phyloP scores from a whole-genome alignment of 2,113 vertebrate species.

The Albula goreensis region DNA sequence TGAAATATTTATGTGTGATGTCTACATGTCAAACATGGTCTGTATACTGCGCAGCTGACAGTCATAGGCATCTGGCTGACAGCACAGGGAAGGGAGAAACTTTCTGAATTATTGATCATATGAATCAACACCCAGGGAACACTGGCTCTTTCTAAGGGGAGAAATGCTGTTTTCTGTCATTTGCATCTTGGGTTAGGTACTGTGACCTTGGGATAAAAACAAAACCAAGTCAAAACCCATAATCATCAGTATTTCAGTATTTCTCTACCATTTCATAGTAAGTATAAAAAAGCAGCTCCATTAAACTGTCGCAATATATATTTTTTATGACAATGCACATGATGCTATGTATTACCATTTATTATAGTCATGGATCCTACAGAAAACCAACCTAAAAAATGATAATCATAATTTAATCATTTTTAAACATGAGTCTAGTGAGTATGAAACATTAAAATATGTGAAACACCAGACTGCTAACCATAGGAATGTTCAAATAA shows the following conservation, averaged over 20 bases:
- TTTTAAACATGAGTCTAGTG: no score
- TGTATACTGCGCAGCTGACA: constrained; percentile 85
- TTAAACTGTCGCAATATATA: no score
- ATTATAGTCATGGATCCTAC: no score
- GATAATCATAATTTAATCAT: no score
- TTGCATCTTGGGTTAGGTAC: not conserved
- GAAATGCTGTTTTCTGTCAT: constrained; percentile 19
- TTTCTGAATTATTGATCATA: constrained; percentile 90
- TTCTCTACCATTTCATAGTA: not conserved
- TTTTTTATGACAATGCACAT: no score
- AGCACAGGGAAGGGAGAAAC: constrained; percentile 71
- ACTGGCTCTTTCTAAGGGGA: constrained; percentile 48
- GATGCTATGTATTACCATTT: no score
- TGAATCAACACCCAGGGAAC: constrained; percentile 83
- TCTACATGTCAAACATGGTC: constrained; percentile 77
- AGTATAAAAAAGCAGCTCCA: no score
- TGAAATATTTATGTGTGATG: constrained; percentile 92
- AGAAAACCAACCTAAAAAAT: no score
- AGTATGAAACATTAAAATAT: no score
- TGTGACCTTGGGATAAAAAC: not conserved
- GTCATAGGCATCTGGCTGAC: constrained; percentile 82
- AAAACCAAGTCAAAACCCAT: not conserved
- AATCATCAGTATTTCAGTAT: not conserved
- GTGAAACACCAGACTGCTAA: no score
- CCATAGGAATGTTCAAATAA: no score